These are phyloP conservation scores for Tetranychus truncatus DNA, from an alignment of 2,888 invertebrate genomes.

Conservation along the genomic window DNA sequence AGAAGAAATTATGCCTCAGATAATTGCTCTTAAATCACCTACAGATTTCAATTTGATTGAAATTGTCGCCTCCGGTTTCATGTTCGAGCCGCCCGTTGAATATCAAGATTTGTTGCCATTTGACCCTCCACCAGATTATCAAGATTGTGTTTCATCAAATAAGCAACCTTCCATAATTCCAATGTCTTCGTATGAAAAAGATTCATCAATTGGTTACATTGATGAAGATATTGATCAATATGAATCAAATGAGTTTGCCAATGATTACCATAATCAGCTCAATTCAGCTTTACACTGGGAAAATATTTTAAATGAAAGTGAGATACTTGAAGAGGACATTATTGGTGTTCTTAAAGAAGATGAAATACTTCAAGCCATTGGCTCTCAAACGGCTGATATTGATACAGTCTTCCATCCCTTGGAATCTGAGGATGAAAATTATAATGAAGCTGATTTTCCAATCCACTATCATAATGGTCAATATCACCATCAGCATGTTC, in stretches of 20 bases:
- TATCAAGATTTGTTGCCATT: constrained; percentile 24
- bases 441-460: constrained; percentile 4
- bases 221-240: constrained; percentile 5
- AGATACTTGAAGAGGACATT: constrained; percentile 22
- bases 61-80: constrained; percentile 21
- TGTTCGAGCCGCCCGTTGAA: constrained; percentile 27
- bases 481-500: not conserved
- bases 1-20: constrained; percentile 23
- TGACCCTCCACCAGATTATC: constrained; percentile 22
- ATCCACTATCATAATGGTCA: constrained; percentile 7
- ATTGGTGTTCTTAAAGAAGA: constrained; percentile 23
- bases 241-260: not conserved
- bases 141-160: constrained; percentile 17
- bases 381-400: constrained; percentile 12
- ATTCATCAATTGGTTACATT: not conserved
- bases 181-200: not conserved
- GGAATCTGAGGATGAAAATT: constrained; percentile 6
- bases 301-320: constrained; percentile 24
- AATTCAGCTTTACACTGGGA: constrained; percentile 21
- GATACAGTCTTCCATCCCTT: constrained; percentile 12
- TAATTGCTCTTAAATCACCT: constrained; percentile 22
- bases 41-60: constrained; percentile 24
- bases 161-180: constrained; percentile 12
- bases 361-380: constrained; percentile 22
- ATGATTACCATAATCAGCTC: constrained; percentile 10